Base-by-base conservation (phyloP, 1,140 invertebrate genomes). In the Neodiprion fabricii region DNA sequence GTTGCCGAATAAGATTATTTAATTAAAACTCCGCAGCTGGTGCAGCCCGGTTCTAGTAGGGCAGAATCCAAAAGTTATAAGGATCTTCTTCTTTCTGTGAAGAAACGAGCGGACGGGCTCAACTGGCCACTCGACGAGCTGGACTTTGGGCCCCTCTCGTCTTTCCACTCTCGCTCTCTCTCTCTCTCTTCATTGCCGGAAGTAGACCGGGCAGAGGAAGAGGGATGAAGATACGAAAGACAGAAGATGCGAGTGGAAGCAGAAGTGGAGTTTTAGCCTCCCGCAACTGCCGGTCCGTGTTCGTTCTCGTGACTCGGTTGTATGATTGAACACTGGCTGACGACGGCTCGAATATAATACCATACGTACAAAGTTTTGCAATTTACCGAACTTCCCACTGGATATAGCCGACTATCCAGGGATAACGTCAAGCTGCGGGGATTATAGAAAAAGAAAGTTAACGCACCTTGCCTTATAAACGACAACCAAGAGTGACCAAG, bases 1-100 rank as follows among this genome's bases (percentile, higher is more conserved):
- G 78, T 82, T 80, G 74, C 70, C 78, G 74, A 78, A 80, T 78
- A 74, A 73, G 68, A 76, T 82, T 82, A 81, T 81, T 82, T 81
- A 82, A 82, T 82, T 81, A 81, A 76, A 80, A 79, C 72, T 79
- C 66, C 71, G 74, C 73, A 77, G 48, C n/a, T 67, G 72, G 69
- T 74, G 21, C 53, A 71, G 50, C 67, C 28, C 71, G 21, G 14
- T 17, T 67, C 70, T 12, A 14, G 70, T 73, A 73, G 67, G 75
- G 73, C 65, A 48, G 71, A 74, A 80, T 80, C 70, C 74, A 50
- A 76, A 79, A 80, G 79, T 79, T 80, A 78, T 79, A 79, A 79
- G 76, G 76, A 75, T 77, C 69, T 79, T 67, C 74, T 80, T 77
- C 71, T 72, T 72, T 67, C 74, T 77, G 72, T 74, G 75, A 76